These are phyloP conservation scores for Lemur catta DNA, from an alignment of 2,797 vertebrate species.

Conservation along the genomic window DNA sequence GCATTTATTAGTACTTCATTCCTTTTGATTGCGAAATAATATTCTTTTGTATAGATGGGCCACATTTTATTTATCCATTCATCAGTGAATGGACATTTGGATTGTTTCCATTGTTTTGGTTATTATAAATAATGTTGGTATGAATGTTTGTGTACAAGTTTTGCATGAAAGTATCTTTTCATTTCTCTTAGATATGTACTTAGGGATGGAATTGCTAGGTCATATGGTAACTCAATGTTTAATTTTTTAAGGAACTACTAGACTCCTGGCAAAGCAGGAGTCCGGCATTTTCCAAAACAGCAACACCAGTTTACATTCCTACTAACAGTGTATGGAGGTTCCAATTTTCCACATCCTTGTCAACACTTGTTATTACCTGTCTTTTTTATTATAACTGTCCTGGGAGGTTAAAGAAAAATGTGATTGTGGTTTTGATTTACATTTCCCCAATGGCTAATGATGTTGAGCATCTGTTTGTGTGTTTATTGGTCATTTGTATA, in stretches of 20 bases:
- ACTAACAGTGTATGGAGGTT: not conserved
- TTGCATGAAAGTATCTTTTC: not conserved
- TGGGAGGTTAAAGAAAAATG: not conserved
- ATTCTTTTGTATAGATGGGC: not conserved
- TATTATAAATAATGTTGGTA: not conserved
- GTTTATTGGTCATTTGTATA: not conserved
- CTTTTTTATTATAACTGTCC: not conserved
- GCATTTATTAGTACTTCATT: not conserved
- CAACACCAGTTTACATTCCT: not conserved
- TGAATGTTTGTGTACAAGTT: not conserved
- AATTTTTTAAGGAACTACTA: not conserved
- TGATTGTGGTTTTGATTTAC: not conserved
- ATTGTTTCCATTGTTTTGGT: not conserved
- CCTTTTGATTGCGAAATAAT: conserved; percentile 3
- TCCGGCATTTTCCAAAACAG: not conserved
- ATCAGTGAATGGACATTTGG: not conserved
- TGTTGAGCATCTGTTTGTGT: not conserved
- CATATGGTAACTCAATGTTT: not conserved
- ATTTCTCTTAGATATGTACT: not conserved
- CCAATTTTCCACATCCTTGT: not conserved
- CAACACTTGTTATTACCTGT: not conserved
- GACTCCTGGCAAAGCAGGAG: not conserved
- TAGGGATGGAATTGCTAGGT: not conserved
- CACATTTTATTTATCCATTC: not conserved
- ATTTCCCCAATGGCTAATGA: not conserved